Base-by-base conservation (phyloP, 2,888 invertebrate species). In the Himalopsyche anomala region DNA sequence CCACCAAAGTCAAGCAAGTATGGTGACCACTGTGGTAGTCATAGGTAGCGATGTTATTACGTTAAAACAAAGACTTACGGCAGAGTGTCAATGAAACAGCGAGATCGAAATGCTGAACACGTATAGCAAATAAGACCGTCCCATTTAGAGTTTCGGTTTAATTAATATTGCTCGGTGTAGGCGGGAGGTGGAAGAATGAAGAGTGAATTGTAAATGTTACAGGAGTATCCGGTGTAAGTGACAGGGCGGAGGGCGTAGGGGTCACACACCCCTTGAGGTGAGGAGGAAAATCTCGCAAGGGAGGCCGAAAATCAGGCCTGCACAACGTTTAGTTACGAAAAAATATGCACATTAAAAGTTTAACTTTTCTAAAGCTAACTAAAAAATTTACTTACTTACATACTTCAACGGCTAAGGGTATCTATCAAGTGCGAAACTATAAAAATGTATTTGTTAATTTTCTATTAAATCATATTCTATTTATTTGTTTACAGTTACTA, bases 81-180 rank as follows among this genome's bases (percentile, higher is more conserved):
- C 55, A n/a, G 82, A 69, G 81, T 88, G 87, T 88, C 88, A 88
- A 87, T 87, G 87, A 81, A 82, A 74, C 84, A 36, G 82, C 83
- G 55, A 83, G 84, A 84, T 88, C 86, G 79, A 80, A 84, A 88
- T 87, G 85, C 88, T 81, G 88, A 84, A 83, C 88, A 88, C 88
- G 88, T 88, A 84, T 55, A 81, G 85, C 88, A 88, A 88, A 88
- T 88, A 88, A 87, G 88, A 62, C 84, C 87, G 83, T 87, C 86
- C 88, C 87, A 87, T 88, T 87, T 83, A 56, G 82, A 85, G 88
- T 88, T 84, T 84, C 74, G 88, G 82, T 83, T 88, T 88, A 88
- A 88, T 88, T 88, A 88, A 85, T 87, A 85, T 84, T 51, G 86
- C 45, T 9, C 83, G 79, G 79, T 45, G 51, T 40, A 51, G 81